Evolutionary conservation across 2,113 vertebrate species (phyloP).

Genomic region (Gopherus flavomarginatus): DNA sequence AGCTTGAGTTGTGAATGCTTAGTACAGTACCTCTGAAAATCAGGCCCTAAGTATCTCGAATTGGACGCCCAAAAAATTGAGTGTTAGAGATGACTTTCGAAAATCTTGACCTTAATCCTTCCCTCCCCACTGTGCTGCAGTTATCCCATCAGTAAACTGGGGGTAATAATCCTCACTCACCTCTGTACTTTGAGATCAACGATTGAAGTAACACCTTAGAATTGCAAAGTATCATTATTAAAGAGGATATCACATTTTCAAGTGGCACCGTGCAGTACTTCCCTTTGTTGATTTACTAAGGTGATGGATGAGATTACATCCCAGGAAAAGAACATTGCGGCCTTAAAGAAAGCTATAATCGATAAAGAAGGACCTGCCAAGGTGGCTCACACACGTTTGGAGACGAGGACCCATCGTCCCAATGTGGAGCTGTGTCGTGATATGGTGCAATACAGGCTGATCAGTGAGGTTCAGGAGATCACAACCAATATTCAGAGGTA

Average conservation of each 20-base stretch:
- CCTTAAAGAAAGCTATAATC: constrained; percentile 81
- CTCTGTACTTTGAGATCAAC: background rate
- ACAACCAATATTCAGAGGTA: constrained; percentile 81
- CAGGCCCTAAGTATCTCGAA: background rate
- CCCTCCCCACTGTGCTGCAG: background rate
- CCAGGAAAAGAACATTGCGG: constrained; percentile 85
- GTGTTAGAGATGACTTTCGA: background rate
- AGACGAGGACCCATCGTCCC: constrained; percentile 82
- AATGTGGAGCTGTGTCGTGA: constrained; percentile 88
- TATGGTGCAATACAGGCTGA: constrained; percentile 80
- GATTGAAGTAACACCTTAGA: background rate
- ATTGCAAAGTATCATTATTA: background rate
- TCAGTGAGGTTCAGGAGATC: constrained; percentile 85
- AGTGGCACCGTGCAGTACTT: background rate
- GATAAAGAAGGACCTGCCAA: constrained; percentile 83
- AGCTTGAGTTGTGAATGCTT: background rate
- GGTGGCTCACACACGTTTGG: constrained; percentile 84
- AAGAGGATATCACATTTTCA: background rate
- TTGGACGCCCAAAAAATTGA: background rate
- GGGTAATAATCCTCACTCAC: background rate
- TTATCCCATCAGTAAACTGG: background rate
- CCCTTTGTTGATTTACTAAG: constrained; percentile 67
- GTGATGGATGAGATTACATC: constrained; percentile 83
- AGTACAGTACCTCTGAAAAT: background rate
- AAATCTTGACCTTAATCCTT: background rate